phyloP scores from a whole-genome alignment of 2,113 vertebrate genomes.

The Alosa alosa region DNA sequence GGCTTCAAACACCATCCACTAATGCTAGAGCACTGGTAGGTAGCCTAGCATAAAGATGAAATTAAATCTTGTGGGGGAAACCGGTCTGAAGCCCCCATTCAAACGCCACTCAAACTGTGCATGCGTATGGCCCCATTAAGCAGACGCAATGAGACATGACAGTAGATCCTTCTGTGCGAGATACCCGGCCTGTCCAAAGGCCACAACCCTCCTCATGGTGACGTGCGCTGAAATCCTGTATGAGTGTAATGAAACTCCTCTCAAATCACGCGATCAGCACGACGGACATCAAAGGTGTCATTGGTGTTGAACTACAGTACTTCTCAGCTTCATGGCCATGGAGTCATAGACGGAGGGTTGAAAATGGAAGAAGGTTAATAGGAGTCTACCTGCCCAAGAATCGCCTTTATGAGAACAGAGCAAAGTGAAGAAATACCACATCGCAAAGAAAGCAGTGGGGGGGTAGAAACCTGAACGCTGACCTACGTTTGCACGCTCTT shows the following conservation, averaged over 20 bases:
- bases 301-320: conserved; percentile 1
- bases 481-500: background rate
- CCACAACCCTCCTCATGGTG: background rate
- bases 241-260: background rate
- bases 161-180: background rate
- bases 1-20: background rate
- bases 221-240: conserved; percentile 7
- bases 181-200: background rate
- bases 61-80: background rate
- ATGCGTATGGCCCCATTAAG: background rate
- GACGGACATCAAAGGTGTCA: conserved; percentile 7
- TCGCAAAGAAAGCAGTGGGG: background rate
- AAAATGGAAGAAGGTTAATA: background rate
- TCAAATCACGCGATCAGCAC: background rate
- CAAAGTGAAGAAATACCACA: background rate
- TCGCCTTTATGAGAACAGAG: background rate
- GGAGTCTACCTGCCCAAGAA: background rate
- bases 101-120: conserved; percentile 1
- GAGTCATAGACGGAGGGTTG: background rate
- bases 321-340: background rate
- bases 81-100: background rate
- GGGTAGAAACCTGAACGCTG: background rate
- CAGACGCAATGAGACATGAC: background rate
- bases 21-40: background rate
- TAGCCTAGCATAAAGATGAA: background rate